phyloP scores from a whole-genome alignment of 2,888 invertebrate genomes.

The Hetaerina titia region DNA sequence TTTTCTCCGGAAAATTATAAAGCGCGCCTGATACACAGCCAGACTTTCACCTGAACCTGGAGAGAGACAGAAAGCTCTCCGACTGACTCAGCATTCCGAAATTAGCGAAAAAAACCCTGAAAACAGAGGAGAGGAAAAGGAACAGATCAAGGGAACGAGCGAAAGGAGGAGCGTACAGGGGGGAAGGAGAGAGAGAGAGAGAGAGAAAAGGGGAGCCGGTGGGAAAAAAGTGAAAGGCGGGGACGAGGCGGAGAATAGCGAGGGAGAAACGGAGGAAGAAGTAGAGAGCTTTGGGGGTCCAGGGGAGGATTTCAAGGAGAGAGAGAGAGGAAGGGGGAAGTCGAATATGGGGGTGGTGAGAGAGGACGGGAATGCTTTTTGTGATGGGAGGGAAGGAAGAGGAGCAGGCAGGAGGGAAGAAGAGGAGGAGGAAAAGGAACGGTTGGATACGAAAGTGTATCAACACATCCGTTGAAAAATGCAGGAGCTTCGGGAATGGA shows the following conservation, averaged over 20 bases:
- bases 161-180: background rate
- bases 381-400: background rate
- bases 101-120: no score
- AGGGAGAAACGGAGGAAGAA: background rate
- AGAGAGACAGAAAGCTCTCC: no score
- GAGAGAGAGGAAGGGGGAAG: background rate
- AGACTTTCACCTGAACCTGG: no score
- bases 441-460: slow-evolving; percentile 33
- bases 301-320: background rate
- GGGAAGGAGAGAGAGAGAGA: background rate
- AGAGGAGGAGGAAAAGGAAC: background rate
- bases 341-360: background rate
- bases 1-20: no score
- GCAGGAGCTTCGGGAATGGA: background rate
- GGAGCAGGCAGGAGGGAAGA: background rate
- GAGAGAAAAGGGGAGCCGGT: no score
- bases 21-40: no score
- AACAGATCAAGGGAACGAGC: no score
- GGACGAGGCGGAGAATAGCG: background rate
- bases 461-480: slow-evolving; percentile 50
- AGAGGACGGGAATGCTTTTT: background rate
- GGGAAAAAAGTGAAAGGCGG: background rate
- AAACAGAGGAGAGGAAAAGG: no score
- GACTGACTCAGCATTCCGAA: no score
- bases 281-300: slow-evolving; percentile 20